Evolutionary conservation across 2,888 invertebrate species (phyloP), one percentile per base, ranked within the genome.

Genomic region (Hofmannophila pseudospretella): DNA sequence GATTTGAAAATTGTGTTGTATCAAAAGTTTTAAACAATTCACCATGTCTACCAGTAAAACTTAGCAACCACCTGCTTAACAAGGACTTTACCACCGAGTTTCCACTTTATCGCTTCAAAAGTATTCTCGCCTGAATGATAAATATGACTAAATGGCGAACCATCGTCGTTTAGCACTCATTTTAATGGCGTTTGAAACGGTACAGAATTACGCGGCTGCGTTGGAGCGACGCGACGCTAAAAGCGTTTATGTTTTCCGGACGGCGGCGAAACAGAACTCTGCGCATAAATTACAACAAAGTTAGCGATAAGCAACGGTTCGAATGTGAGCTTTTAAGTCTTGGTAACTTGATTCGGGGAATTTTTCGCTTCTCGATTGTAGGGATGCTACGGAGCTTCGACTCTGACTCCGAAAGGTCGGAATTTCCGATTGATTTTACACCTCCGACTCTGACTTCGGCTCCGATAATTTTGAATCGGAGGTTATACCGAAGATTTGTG

Each of bases 171-270:
- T 54, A 48, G 51, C 57, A 63, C 63, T 63, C 64, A 58, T 67
- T 67, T 65, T 60, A 66, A 73, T 64, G 58, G 64, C 64, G 47
- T 70, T 72, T 60, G 54, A 64, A 65, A 57, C 59, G 58, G 57
- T 54, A 41, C 55, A 59, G 58, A 61, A 71, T 68, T 64, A 60
- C 56, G 61, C 44, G 44, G 52, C 41, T 47, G 56, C 57, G 51
- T 43, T 47, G 52, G 60, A 63, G 67, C 56, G 59, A 61, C 53
- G 67, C 56, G 59, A 61, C 53, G 67, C 64, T 70, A 71, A 74
- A 75, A 72, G 70, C 69, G 71, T 76, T 29, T 66, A 77, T 70
- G 70, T 67, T 76, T 75, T 68, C 72, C 76, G 69, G 65, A 62
- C 66, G 65, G 62, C 58, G 57, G 49, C 54, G 54, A 46, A 64